These are phyloP conservation scores for Calosoma granatense DNA, from an alignment of 1,140 invertebrate species.

Conservation along the genomic window DNA sequence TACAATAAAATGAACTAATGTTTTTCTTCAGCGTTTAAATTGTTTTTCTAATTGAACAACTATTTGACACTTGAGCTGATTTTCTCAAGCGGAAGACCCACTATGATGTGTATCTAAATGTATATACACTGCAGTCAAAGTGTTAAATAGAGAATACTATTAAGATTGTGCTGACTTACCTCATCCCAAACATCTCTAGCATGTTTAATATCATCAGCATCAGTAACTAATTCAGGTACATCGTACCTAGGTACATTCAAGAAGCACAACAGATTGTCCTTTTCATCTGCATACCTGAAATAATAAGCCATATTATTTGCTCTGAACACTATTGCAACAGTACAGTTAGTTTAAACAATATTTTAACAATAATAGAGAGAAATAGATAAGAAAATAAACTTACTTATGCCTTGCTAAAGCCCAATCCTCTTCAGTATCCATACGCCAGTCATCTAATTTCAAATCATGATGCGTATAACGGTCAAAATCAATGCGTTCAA, in stretches of 20 bases:
- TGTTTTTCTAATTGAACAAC: constrained; percentile 15
- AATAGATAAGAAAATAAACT: constrained; percentile 21
- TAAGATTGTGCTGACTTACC: constrained; percentile 37
- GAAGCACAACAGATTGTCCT: constrained; percentile 42
- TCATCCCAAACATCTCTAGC: constrained; percentile 34
- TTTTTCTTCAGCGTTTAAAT: too few relatives aligned
- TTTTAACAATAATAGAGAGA: neutral
- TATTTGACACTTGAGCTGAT: constrained; percentile 10
- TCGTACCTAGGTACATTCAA: constrained; percentile 47
- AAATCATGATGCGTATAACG: constrained; percentile 42
- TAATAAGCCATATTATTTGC: constrained; percentile 15
- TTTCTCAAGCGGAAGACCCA: too few relatives aligned
- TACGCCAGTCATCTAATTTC: constrained; percentile 69
- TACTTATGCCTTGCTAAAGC: constrained; percentile 41
- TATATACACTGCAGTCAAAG: too few relatives aligned
- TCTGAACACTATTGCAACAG: constrained; percentile 1
- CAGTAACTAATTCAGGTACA: constrained; percentile 49
- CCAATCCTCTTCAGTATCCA: constrained; percentile 49
- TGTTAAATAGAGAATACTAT: too few relatives aligned
- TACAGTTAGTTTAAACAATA: too few relatives aligned
- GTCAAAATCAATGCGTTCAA: constrained; percentile 71
- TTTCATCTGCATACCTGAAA: constrained; percentile 48
- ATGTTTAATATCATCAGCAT: constrained; percentile 39
- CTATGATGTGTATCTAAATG: too few relatives aligned
- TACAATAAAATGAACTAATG: constrained; percentile 10